Base-by-base conservation (phyloP, 2,113 vertebrate species). In the Lanius ludovicianus region DNA sequence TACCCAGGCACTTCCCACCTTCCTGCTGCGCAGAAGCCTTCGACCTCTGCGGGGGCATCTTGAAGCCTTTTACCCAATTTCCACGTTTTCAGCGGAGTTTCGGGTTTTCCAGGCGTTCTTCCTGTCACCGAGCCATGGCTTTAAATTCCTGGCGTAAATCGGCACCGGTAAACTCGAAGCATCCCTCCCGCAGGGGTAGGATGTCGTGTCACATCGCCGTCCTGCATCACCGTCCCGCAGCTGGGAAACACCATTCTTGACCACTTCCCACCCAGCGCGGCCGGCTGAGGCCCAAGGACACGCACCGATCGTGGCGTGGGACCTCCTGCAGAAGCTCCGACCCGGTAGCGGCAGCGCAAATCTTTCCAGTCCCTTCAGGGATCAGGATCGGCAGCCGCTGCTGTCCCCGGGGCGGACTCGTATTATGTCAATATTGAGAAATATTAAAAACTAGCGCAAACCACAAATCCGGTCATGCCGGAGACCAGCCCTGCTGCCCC, bases 401-500 rank as follows among this genome's bases (percentile, higher is more conserved):
- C 28, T 14, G 1, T 24, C 30, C 49, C 19, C 12, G 21, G 22
- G 31, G 9, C 9, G 15, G 21, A 11, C 6, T 49, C 4, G 2
- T 2, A 4, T 19, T 6, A 27, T 2, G 10, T 3, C 27, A 20
- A 8, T 24, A 5, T 4, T 9, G 19, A 28, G 13, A 84, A 57
- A 35, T 13, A 59, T 1, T 24, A 6, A 37, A 55, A 49, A 47
- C 21, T 10, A 59, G 5, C 15, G 8, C 35, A 19, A 73, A 63
- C 3, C 9, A 16, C 27, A 63, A 15, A n/a, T 6, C 18, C 22
- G 56, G 2, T 7, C 13, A 6, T 7, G 24, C 9, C 4, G 4
- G 2, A 8, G 57, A 10, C 15, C 3, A 18, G 2, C 5, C 8
- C 24, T 44, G 4, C 18, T 53, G 22, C 7, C 35, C 8, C 14